These are phyloP conservation scores for Nephrotoma guestfalica DNA, from an alignment of 2,888 invertebrate species.

Conservation along the genomic window DNA sequence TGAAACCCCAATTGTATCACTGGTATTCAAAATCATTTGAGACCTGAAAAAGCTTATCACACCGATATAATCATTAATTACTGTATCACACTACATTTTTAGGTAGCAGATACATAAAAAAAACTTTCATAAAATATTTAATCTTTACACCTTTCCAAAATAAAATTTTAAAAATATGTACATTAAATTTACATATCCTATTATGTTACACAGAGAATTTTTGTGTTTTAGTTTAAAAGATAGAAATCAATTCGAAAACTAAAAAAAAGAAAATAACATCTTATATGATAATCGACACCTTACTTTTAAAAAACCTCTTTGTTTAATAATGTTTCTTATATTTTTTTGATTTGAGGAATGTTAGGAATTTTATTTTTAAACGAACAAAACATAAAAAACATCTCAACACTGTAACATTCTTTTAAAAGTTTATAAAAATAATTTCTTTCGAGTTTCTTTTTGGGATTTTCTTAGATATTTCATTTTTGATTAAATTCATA, in stretches of 20 bases:
- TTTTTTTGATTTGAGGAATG: not conserved
- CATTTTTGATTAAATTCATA: not conserved
- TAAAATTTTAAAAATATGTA: not conserved
- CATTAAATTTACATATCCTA: not conserved
- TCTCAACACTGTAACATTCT: not conserved
- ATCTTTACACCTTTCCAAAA: not conserved
- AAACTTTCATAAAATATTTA: not conserved
- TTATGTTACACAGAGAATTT: not conserved
- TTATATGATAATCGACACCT: not conserved
- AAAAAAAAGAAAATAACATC: not conserved
- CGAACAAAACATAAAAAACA: not conserved
- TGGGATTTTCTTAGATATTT: not conserved
- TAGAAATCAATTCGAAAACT: not conserved
- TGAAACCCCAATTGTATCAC: too few relatives aligned
- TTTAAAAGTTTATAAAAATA: not conserved
- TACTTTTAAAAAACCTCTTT: not conserved
- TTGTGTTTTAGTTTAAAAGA: not conserved
- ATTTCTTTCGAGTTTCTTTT: not conserved
- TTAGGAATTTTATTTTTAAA: not conserved
- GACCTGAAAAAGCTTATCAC: not conserved
- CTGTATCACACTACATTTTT: not conserved
- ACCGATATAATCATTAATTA: not conserved
- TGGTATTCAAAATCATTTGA: not conserved
- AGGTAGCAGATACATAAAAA: not conserved
- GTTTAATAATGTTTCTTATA: not conserved